Conservation (phyloP, 1,140 invertebrate species). For the Agrilus planipennis region DNA sequence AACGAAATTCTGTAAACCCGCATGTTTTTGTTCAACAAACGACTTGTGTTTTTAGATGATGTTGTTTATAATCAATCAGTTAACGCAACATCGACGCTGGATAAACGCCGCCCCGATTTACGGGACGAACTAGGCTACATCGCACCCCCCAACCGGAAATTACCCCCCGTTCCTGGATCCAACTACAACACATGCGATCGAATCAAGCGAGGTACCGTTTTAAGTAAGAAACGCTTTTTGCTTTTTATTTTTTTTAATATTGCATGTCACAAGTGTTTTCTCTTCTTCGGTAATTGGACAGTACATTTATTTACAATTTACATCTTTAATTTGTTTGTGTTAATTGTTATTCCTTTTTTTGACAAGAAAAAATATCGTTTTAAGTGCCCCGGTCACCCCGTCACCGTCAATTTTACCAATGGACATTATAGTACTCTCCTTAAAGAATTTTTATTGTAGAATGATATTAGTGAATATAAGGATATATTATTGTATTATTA, state of each 20-base stretch:
- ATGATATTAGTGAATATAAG: no score
- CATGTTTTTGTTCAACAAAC: no score
- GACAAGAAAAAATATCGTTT: no score
- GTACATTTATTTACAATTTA: background rate
- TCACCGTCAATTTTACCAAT: no score
- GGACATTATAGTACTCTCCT: no score
- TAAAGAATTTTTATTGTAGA: no score
- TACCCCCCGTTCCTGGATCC: constrained; percentile 80
- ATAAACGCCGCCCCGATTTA: constrained; percentile 71
- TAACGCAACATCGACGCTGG: constrained; percentile 62
- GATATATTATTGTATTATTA: no score
- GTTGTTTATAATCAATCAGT: constrained; percentile 76
- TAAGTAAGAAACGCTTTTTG: constrained; percentile 56
- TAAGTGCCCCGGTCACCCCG: no score
- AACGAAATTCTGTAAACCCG: no score
- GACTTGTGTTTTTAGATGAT: constrained; percentile 60
- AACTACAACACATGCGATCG: constrained; percentile 89
- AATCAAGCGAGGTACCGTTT: constrained; percentile 82
- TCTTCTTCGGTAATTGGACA: no score
- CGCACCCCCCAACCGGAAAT: constrained; percentile 79
- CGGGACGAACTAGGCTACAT: constrained; percentile 85
- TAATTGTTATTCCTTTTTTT: background rate
- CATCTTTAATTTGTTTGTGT: constrained; percentile 3
- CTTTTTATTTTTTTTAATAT: constrained; percentile 11
- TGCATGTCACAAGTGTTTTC: no score